phyloP scores from a whole-genome alignment of 2,888 invertebrate genomes.

The Lissocephala sabroskyi region DNA sequence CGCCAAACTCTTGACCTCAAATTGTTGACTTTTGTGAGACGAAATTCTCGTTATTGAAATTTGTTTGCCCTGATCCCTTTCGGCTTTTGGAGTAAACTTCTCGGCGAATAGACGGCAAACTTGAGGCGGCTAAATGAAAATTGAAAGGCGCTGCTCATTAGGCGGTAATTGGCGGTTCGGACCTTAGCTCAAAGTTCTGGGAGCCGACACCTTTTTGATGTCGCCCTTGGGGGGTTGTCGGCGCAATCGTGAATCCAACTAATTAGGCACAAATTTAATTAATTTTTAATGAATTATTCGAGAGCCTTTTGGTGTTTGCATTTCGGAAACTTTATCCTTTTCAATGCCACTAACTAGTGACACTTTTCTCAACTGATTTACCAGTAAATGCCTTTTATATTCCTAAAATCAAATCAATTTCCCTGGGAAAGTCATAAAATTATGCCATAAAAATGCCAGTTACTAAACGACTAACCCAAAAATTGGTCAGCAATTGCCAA shows the following conservation, averaged over 20 bases:
- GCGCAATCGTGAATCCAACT: slow-evolving; percentile 32
- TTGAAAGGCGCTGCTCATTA: slow-evolving; percentile 29
- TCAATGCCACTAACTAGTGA: too few species aligned
- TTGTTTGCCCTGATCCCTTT: too few species aligned
- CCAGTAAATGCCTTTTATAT: too few species aligned
- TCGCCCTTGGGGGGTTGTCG: slow-evolving; percentile 4
- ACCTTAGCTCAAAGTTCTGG: slow-evolving; percentile 1
- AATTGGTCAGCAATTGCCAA: slow-evolving; percentile 22
- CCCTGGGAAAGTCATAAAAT: slow-evolving; percentile 9
- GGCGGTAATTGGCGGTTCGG: slow-evolving; percentile 45
- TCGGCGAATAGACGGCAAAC: too few species aligned
- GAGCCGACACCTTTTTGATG: slow-evolving; percentile 50
- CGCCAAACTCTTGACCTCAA: too few species aligned
- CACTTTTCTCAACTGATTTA: too few species aligned
- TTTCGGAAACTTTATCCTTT: slow-evolving; percentile 11
- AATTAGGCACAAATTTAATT: slow-evolving; percentile 61
- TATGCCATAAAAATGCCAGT: slow-evolving; percentile 37
- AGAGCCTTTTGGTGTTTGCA: slow-evolving; percentile 9
- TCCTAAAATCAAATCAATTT: slow-evolving; percentile 37
- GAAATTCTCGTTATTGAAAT: too few species aligned
- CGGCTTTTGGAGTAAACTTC: too few species aligned
- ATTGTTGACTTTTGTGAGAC: too few species aligned
- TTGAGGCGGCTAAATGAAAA: too few species aligned
- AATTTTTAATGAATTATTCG: slow-evolving; percentile 43
- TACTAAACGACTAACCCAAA: slow-evolving; percentile 25